phyloP scores from a whole-genome alignment of 2,113 vertebrate species.

The Aegotheles bennettii region DNA sequence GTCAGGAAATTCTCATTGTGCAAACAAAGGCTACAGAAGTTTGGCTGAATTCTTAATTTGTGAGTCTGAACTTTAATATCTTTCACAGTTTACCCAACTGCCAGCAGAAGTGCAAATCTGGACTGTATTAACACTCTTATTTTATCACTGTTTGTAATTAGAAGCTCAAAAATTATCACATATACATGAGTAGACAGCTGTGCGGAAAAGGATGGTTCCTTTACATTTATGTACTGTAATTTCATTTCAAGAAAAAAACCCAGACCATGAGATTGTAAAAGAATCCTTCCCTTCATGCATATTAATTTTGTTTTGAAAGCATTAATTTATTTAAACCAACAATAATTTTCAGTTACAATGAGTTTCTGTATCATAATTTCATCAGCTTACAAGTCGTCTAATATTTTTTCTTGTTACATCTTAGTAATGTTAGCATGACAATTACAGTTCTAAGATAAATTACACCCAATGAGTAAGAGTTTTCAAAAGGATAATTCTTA shows the following conservation, averaged over 20 bases:
- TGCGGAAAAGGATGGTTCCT: background rate
- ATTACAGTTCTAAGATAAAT: background rate
- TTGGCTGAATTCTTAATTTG: background rate
- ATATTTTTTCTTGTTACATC: background rate
- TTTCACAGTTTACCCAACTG: background rate
- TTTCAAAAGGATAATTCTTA: background rate
- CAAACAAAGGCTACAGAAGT: background rate
- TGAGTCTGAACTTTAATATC: background rate
- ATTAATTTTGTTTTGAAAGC: conserved; percentile 20
- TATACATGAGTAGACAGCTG: conserved; percentile 15
- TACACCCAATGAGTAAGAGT: background rate
- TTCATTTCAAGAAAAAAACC: background rate
- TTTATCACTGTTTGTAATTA: conserved; percentile 14
- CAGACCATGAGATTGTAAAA: background rate
- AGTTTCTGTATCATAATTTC: background rate
- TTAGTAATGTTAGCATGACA: background rate
- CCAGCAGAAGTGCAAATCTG: background rate
- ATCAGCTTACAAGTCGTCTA: background rate
- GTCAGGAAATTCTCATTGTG: background rate
- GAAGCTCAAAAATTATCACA: conserved; percentile 32
- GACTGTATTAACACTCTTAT: background rate
- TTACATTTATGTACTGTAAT: conserved; percentile 17
- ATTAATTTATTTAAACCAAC: background rate
- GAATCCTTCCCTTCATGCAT: background rate
- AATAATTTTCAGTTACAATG: background rate